phyloP scores from a whole-genome alignment of 2,797 vertebrate genomes.

The Lophotriccus pileatus region DNA sequence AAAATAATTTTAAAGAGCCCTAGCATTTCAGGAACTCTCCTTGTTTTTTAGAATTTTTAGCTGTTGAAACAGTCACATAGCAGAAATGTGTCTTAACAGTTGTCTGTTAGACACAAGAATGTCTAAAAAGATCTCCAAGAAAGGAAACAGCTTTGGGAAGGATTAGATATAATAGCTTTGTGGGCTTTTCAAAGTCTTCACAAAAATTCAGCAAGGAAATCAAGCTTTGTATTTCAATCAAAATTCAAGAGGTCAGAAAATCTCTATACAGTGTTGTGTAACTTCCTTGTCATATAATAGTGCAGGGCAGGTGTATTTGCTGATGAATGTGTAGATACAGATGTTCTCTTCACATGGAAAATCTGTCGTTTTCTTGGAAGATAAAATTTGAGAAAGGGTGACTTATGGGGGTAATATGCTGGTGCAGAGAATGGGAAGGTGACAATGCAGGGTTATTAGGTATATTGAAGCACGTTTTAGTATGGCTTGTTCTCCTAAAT shows the following conservation, averaged over 20 bases:
- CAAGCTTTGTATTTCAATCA: not conserved
- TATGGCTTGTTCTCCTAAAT: slow-evolving; percentile 9
- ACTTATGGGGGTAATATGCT: not conserved
- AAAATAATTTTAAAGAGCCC: not conserved
- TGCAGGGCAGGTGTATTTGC: not conserved
- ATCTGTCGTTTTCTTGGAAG: not conserved
- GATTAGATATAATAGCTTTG: not conserved
- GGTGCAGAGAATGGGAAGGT: not conserved
- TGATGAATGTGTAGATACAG: not conserved
- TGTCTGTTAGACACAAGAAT: not conserved
- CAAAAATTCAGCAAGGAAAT: not conserved
- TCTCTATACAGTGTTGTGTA: not conserved
- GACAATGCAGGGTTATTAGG: not conserved
- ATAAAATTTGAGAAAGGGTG: not conserved
- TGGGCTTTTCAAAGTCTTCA: not conserved
- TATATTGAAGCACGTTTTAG: not conserved
- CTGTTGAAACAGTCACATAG: not conserved
- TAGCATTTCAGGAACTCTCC: not conserved
- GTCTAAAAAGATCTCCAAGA: not conserved
- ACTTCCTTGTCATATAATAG: not conserved
- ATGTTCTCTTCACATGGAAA: not conserved
- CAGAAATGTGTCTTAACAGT: not conserved
- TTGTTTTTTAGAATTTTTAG: not conserved
- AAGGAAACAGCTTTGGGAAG: not conserved
- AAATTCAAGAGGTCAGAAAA: slow-evolving; percentile 4